A percentile compares a stretch with the other conserved stretches of the same genome.
Conservation (phyloP, 2,113 vertebrate species). For the Vimba vimba region DNA sequence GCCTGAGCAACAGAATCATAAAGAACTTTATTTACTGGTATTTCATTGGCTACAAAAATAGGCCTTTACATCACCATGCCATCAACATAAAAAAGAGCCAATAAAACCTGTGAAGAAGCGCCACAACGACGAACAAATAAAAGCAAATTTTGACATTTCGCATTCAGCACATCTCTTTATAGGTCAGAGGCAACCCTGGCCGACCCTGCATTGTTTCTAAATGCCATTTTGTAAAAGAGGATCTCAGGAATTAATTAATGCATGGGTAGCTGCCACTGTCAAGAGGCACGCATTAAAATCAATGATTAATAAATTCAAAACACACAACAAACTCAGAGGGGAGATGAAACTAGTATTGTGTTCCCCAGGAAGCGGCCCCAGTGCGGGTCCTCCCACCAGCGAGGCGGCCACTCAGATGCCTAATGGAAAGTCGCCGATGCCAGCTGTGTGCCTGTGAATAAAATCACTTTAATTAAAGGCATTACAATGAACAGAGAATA, state of each 20-base stretch:
- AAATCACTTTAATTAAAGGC: conserved; percentile 86
- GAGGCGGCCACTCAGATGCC: conserved; percentile 80
- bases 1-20: conserved; percentile 72
- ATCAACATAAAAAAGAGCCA: conserved; percentile 71
- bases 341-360: conserved; percentile 81
- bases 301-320: conserved; percentile 88
- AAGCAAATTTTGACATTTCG: conserved; percentile 82
- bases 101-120: conserved; percentile 65
- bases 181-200: conserved; percentile 80
- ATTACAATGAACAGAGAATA: conserved; percentile 81
- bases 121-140: conserved; percentile 76
- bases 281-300: conserved; percentile 84
- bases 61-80: conserved; percentile 68
- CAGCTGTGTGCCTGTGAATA: conserved; percentile 85
- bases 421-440: conserved; percentile 82
- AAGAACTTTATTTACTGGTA: conserved; percentile 77
- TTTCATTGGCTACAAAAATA: conserved; percentile 69
- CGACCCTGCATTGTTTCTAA: conserved; percentile 81
- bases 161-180: conserved; percentile 77
- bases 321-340: conserved; percentile 85
- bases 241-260: conserved; percentile 80
- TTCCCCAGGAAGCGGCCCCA: conserved; percentile 79
- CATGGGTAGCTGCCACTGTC: conserved; percentile 80
- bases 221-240: conserved; percentile 78
- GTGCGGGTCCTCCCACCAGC: conserved; percentile 77